Evolutionary conservation across 2,888 invertebrate genomes (phyloP).

Genomic region (Lamellibrachia satsuma): DNA sequence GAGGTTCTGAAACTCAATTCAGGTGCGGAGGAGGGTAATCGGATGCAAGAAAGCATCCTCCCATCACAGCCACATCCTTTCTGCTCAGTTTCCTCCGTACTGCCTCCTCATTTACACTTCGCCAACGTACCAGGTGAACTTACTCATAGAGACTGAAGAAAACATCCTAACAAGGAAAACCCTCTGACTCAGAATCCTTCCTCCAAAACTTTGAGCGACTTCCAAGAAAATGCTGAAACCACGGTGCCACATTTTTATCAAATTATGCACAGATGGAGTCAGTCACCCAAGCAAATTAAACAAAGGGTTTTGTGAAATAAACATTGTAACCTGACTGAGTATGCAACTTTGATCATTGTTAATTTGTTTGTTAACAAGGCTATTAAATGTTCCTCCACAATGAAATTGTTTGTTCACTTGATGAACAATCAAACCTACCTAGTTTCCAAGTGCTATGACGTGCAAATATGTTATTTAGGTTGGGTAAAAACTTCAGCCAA

Average conservation of each 20-base stretch:
- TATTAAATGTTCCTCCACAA: background rate
- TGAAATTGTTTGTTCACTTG: no score
- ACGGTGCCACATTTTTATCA: background rate
- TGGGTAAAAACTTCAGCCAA: no score
- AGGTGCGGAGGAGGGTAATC: background rate
- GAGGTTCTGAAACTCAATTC: background rate
- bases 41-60: background rate
- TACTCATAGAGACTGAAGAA: background rate
- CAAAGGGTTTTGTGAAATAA: background rate
- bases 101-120: background rate
- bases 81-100: background rate
- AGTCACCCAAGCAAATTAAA: background rate
- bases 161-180: background rate
- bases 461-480: no score
- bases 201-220: background rate
- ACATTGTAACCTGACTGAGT: background rate
- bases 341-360: background rate
- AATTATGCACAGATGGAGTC: background rate
- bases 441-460: no score
- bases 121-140: background rate
- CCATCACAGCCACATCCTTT: background rate
- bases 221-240: background rate
- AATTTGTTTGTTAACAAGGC: background rate
- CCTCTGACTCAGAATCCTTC: background rate
- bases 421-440: no score